Conservation (phyloP, 2,888 invertebrate genomes). For the Pyralis farinalis region DNA sequence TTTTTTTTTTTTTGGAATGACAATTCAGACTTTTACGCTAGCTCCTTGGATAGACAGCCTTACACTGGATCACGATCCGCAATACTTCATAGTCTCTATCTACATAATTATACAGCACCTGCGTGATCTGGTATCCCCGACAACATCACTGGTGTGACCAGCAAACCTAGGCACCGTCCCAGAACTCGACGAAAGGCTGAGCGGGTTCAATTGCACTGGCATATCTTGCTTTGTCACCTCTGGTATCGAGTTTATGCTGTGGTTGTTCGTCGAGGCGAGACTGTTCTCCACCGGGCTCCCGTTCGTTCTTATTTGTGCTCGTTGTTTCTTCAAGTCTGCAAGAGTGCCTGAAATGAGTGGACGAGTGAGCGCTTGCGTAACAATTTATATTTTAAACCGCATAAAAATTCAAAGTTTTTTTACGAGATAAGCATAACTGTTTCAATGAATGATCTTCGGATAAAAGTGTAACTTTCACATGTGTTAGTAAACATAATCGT, state of each 20-base stretch:
- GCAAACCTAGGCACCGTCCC: constrained; percentile 82
- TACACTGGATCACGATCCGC: constrained; percentile 17
- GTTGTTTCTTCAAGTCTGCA: constrained; percentile 95
- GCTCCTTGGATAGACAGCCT: constrained; percentile 8
- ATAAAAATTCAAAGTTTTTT: constrained; percentile 4
- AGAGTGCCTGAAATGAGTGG: constrained; percentile 84
- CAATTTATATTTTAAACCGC: background rate
- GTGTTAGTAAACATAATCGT: constrained; percentile 30
- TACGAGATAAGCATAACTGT: constrained; percentile 25
- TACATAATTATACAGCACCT: constrained; percentile 89
- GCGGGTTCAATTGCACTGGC: constrained; percentile 64
- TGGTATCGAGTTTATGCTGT: constrained; percentile 66
- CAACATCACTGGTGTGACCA: constrained; percentile 89
- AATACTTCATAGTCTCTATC: constrained; percentile 16
- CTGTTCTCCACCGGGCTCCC: constrained; percentile 78
- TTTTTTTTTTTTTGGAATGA: constrained; percentile 58
- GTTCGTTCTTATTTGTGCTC: constrained; percentile 89
- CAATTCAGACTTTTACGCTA: constrained; percentile 62
- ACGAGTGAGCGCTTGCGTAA: constrained; percentile 2
- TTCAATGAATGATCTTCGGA: constrained; percentile 28
- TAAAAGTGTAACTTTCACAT: constrained; percentile 37
- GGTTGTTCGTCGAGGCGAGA: constrained; percentile 62
- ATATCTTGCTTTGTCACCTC: constrained; percentile 64
- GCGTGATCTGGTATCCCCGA: constrained; percentile 86
- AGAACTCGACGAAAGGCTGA: constrained; percentile 60